Base-by-base conservation (phyloP, 1,140 invertebrate species). In the Phenacoccus solenopsis region DNA sequence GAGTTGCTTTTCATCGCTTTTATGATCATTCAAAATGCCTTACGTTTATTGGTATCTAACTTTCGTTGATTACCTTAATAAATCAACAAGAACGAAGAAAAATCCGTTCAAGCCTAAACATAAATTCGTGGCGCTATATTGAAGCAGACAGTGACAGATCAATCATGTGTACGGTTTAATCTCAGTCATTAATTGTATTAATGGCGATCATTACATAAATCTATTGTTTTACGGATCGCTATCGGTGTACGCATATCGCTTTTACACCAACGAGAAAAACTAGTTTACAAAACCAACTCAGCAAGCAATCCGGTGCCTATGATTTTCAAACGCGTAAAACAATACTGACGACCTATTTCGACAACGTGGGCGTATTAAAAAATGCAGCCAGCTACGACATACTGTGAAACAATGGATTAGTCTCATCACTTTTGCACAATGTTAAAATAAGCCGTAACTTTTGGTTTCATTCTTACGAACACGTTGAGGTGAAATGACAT, bases 371-470 rank as follows among this genome's bases (percentile, higher is more conserved):
- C 38, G 38, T 4, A 49, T 49, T 49, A 9, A 49, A 49, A 49
- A 49, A 49, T 49, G 38, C 30, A 32, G 30, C 13, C n/a, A n/a
- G n/a, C n/a, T n/a, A n/a, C n/a, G n/a, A n/a, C 38, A 49, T 16
- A 49, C 38, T 49, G 38, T 16, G 38, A 49, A 49, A 49, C 38
- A 49, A 49, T 49, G 16, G 38, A 49, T 32, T 32, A 32, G 30
- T 49, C 38, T 49, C 38, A 49, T 49, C 38, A 49, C 38, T n/a
- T 49, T 49, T 49, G 38, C 38, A 49, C 38, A 49, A 49, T 49
- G 20, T 49, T 16, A 49, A 49, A 9, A 49, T 49, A 49, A 49
- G 13, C 38, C 38, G 38, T 49, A 16, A 49, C 38, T 10, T 9
- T 49, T 49, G 3, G 38, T 49, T 32, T 32, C 30, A 32, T 32